Conservation (phyloP, 2,797 vertebrate genomes). For the Xerus rutilus region DNA sequence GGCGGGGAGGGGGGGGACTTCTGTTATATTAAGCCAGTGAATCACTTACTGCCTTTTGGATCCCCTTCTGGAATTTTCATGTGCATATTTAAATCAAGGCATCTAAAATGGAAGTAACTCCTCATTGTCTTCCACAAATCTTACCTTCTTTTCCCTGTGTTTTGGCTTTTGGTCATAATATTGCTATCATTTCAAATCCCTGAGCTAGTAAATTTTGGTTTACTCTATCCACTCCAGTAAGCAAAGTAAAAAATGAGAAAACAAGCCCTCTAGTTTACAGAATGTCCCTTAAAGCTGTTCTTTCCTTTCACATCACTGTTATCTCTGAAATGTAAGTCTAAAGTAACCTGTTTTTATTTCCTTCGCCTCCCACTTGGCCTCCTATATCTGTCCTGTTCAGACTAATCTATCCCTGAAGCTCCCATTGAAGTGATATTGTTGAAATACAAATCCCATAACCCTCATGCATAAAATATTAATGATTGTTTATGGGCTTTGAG, state of each 20-base stretch:
- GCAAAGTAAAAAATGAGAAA: conserved; percentile 1
- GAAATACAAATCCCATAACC: background rate
- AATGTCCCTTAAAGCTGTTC: background rate
- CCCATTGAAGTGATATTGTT: background rate
- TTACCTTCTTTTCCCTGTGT: background rate
- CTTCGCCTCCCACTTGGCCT: background rate
- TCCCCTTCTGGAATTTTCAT: background rate
- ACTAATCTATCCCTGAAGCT: background rate
- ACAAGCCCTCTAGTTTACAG: background rate
- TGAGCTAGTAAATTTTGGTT: background rate
- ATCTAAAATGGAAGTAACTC: background rate
- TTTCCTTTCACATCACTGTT: background rate
- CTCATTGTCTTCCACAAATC: background rate
- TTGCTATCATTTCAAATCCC: background rate
- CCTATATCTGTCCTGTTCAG: background rate
- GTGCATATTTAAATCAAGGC: background rate
- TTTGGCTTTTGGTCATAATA: background rate
- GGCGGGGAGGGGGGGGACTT: background rate
- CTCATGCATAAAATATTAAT: background rate
- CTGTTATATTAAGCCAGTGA: background rate
- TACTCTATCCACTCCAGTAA: background rate
- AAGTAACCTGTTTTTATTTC: background rate
- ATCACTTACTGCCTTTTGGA: background rate
- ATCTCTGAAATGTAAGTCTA: background rate
- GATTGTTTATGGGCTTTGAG: background rate